phyloP scores from a whole-genome alignment of 2,113 vertebrate species.

The Peromyscus maniculatus region DNA sequence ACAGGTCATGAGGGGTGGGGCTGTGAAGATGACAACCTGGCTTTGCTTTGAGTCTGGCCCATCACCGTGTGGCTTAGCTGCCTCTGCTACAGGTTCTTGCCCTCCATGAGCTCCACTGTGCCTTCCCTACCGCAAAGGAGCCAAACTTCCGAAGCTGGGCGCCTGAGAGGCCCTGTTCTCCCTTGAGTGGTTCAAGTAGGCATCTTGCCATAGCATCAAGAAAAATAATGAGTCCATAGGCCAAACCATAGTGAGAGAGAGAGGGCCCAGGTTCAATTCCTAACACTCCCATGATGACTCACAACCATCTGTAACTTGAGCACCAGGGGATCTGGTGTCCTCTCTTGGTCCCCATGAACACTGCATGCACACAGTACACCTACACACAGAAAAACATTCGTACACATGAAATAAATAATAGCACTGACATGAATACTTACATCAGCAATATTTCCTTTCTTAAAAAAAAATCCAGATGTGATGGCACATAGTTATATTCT shows the following conservation, averaged over 20 bases:
- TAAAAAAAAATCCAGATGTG: not conserved
- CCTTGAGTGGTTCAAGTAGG: not conserved
- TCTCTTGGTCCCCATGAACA: not conserved
- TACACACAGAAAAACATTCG: not conserved
- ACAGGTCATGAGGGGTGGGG: not conserved
- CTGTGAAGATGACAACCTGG: not conserved
- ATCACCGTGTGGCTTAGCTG: not conserved
- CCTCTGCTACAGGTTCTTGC: not conserved
- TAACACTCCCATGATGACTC: not conserved
- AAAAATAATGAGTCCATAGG: not conserved
- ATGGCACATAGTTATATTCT: not conserved
- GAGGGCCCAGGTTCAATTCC: not conserved
- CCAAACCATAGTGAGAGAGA: not conserved
- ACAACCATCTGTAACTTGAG: not conserved
- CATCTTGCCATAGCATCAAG: not conserved
- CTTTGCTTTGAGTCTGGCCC: not conserved
- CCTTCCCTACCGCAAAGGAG: not conserved
- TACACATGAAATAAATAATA: not conserved
- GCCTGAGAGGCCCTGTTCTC: too few species aligned
- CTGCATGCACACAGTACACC: not conserved
- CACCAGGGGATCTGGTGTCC: not conserved
- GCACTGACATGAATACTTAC: not conserved
- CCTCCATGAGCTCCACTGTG: not conserved
- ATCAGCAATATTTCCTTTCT: not conserved
- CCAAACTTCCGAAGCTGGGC: not conserved